phyloP scores from a whole-genome alignment of 1,140 invertebrate species.

The Drosophila nigrodunni region DNA sequence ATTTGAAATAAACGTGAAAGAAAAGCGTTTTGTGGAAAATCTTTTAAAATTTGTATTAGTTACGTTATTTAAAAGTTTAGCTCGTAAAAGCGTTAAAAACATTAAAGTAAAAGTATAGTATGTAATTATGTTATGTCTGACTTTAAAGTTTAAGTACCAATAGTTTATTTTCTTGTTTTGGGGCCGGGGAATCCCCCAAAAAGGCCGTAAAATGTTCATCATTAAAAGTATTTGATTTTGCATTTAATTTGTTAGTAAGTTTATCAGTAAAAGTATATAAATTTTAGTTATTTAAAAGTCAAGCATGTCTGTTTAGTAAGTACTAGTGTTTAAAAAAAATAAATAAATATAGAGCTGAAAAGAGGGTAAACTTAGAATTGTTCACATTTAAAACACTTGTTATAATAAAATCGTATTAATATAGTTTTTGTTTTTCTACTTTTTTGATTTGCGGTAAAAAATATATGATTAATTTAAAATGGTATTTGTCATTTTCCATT shows the following conservation, averaged over 20 bases:
- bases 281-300: slow-evolving; percentile 56
- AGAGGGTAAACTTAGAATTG: too few relatives aligned
- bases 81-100: slow-evolving; percentile 81
- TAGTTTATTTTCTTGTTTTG: slow-evolving; percentile 17
- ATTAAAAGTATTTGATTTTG: slow-evolving; percentile 57
- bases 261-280: slow-evolving; percentile 55
- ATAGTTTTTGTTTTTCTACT: slow-evolving; percentile 19
- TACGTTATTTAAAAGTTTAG: slow-evolving; percentile 70
- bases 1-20: slow-evolving; percentile 41
- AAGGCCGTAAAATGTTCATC: slow-evolving; percentile 62
- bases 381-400: slow-evolving; percentile 31
- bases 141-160: slow-evolving; percentile 50
- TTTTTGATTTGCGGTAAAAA: slow-evolving; percentile 50
- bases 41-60: slow-evolving; percentile 62
- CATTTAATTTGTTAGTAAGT: slow-evolving; percentile 32
- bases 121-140: slow-evolving; percentile 48
- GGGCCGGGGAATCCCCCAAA: slow-evolving; percentile 33
- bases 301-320: slow-evolving; percentile 35
- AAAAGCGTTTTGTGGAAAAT: slow-evolving; percentile 64
- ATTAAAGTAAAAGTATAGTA: slow-evolving; percentile 74
- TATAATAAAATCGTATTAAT: slow-evolving; percentile 36
- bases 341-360: background rate
- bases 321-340: slow-evolving; percentile 10
- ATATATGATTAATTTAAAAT: slow-evolving; percentile 49
- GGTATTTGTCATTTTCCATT: background rate